These are phyloP conservation scores for Melanostoma scalare DNA, from an alignment of 2,888 invertebrate species.

Conservation along the genomic window DNA sequence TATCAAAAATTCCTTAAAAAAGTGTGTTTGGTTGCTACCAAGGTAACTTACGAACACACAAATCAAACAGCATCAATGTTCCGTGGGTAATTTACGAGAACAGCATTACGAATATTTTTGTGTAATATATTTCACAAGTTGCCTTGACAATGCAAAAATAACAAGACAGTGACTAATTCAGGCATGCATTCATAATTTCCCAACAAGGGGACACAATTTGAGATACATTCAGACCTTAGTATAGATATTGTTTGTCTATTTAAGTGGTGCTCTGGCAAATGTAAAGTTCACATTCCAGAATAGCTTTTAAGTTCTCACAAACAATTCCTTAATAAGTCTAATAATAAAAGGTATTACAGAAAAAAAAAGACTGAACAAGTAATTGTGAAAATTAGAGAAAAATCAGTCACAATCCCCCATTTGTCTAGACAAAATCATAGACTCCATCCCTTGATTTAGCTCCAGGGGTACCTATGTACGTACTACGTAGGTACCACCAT, in stretches of 20 bases:
- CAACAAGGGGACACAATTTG: neutral
- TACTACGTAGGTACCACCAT: constrained; percentile 19
- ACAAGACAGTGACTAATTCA: constrained; percentile 14
- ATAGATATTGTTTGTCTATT: neutral
- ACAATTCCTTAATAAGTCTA: neutral
- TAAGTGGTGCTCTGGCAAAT: constrained; percentile 10
- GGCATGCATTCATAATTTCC: neutral
- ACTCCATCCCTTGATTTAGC: constrained; percentile 13
- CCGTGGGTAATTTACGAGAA: too few species aligned
- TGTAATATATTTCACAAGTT: neutral
- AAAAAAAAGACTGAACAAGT: too few species aligned
- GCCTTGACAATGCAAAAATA: neutral
- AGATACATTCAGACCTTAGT: constrained; percentile 9
- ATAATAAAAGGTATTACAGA: too few species aligned
- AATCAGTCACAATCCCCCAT: constrained; percentile 8
- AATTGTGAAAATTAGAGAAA: neutral
- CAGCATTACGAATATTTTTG: neutral
- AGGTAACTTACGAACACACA: too few species aligned
- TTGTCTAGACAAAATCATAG: constrained; percentile 39
- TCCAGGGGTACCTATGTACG: neutral
- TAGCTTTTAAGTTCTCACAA: too few species aligned
- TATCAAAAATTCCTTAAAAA: too few species aligned
- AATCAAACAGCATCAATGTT: too few species aligned
- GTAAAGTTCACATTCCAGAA: neutral
- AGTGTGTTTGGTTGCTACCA: too few species aligned